Base-by-base conservation (phyloP, 2,113 vertebrate species). In the Gadus macrocephalus region DNA sequence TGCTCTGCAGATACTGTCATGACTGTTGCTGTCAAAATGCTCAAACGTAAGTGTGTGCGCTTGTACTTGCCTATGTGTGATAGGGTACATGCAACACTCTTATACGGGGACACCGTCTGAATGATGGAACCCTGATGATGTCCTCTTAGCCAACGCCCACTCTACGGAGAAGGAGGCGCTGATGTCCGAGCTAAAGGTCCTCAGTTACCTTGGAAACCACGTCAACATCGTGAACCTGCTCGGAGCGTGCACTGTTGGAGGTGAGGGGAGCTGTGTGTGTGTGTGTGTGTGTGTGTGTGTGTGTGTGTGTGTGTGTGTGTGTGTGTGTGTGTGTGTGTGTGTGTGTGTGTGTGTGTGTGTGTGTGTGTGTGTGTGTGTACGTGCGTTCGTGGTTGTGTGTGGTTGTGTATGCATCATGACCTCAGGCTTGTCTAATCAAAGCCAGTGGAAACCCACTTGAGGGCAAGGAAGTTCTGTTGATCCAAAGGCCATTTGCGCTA, bases 1-100 rank as follows among this genome's bases (percentile, higher is more conserved):
- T 93, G 93, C 65, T 94, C 96, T 76, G 93, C 93, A 67, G 95
- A 98, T 6, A 91, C 94, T 0, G 93, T 94, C 0, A 91, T 94
- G 53, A 97, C 93, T 27, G 97, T 99, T 16, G 97, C 97, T 8
- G 97, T 99, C 71, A 99, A 99, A 88, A 98, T 99, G 97, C 92
- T 98, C 0, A 98, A 99, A 84, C 93, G 97, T 98, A 87, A 95
- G 95, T 82, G 20, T 70, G 49, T 60, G 17, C 59, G n/a, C 62
- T n/a, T 38, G 11, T 22, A 5, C 15, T 0, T 78, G 15, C 62
- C 11, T 66, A 53, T 77, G 27, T 60, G 31, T 25, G 22, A n/a
- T n/a, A 58, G 17, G 22, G 59, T 19, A 66, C 3, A 22, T 62
- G 77, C 75, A 69, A 63, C 68, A 35, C 9, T 70, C 62, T 35